Evolutionary conservation across 1,140 invertebrate genomes (phyloP).

Genomic region (Psilanteris sp.): DNA sequence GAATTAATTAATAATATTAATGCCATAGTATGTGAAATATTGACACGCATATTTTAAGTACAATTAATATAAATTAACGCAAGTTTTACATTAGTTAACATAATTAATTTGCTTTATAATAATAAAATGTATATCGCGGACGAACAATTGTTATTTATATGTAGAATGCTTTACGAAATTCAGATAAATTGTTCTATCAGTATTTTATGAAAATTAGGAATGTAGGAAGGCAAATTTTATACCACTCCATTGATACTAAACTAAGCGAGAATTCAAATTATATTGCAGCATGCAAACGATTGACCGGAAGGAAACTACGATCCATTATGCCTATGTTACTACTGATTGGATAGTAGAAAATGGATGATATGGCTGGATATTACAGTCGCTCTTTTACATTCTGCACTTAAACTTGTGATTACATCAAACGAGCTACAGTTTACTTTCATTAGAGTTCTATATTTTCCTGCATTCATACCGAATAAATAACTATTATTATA

Average conservation of each 20-base stretch:
- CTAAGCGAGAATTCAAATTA: slow-evolving; percentile 55
- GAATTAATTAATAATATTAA: too few relatives aligned
- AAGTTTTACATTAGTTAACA: too few relatives aligned
- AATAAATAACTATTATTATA: slow-evolving; percentile 15
- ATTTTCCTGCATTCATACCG: slow-evolving; percentile 1
- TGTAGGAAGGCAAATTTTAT: slow-evolving; percentile 22
- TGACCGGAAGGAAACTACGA: slow-evolving; percentile 57
- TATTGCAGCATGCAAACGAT: slow-evolving; percentile 54
- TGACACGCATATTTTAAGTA: too few relatives aligned
- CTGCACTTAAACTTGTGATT: slow-evolving; percentile 34
- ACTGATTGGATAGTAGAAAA: slow-evolving; percentile 60
- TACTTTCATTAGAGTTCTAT: slow-evolving; percentile 29
- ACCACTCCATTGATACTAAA: slow-evolving; percentile 27
- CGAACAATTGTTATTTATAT: too few relatives aligned
- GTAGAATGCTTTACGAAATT: too few relatives aligned
- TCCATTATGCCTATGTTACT: slow-evolving; percentile 62
- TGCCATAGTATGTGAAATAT: too few relatives aligned
- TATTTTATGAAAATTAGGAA: slow-evolving; percentile 31
- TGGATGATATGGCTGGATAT: slow-evolving; percentile 46
- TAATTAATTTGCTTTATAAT: too few relatives aligned
- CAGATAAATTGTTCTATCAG: slow-evolving; percentile 7
- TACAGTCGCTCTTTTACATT: slow-evolving; percentile 36
- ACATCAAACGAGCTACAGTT: slow-evolving; percentile 27
- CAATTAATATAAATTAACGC: too few relatives aligned
- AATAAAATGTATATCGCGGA: too few relatives aligned